Conservation (phyloP, 2,797 vertebrate genomes). For the Enteromius radiatus region DNA sequence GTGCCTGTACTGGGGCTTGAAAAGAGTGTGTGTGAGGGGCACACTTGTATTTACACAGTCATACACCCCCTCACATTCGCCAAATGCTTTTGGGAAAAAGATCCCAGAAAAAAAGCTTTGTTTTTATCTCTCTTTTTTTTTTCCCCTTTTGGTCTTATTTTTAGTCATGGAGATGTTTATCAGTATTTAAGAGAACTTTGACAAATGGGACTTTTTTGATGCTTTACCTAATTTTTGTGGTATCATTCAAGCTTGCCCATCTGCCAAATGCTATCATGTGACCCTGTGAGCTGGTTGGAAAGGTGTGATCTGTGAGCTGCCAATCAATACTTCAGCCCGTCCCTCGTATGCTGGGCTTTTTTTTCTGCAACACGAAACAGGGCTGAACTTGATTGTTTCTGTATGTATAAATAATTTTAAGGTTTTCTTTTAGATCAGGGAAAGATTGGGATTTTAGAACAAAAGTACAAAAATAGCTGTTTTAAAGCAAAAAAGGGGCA, state of each 20-base stretch:
- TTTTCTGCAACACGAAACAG: conserved; percentile 61
- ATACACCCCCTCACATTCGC: conserved; percentile 50
- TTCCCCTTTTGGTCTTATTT: conserved; percentile 66
- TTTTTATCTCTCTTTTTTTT: conserved; percentile 77
- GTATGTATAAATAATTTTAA: conserved; percentile 75
- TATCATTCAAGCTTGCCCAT: conserved; percentile 66
- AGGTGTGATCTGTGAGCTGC: conserved; percentile 71
- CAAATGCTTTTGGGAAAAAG: conserved; percentile 64
- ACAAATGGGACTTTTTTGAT: conserved; percentile 67
- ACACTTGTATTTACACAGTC: conserved; percentile 49
- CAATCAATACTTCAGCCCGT: conserved; percentile 66
- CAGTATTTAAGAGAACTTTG: conserved; percentile 92
- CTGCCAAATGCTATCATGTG: conserved; percentile 72
- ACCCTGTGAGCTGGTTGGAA: conserved; percentile 66
- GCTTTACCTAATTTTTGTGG: conserved; percentile 75
- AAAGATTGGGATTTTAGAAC: conserved; percentile 47
- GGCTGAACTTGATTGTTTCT: conserved; percentile 65
- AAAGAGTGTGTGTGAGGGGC: conserved; percentile 75
- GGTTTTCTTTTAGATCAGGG: conserved; percentile 70
- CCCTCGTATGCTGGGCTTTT: conserved; percentile 63
- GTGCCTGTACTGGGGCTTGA: conserved; percentile 63
- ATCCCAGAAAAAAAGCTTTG: conserved; percentile 78
- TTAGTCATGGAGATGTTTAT: conserved; percentile 74
- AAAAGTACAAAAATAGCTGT: conserved; percentile 62
- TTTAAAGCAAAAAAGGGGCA: conserved; percentile 85